Percentiles rank a stretch among this genome's conserved stretches.
phyloP scores from a whole-genome alignment of 2,113 vertebrate species.

The Gymnobelideus leadbeateri region DNA sequence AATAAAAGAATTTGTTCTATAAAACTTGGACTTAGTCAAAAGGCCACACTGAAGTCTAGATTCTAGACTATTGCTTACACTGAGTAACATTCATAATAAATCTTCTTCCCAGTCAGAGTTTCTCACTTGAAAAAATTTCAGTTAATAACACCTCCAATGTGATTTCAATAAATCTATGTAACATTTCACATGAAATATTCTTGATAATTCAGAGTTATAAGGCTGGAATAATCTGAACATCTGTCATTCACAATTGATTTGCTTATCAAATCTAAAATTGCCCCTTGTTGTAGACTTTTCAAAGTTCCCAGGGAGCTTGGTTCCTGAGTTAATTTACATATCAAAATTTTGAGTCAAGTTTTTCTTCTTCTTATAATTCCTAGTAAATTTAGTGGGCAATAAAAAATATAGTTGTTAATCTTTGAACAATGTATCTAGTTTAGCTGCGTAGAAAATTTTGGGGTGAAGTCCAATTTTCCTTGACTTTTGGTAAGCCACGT shows the following conservation, averaged over 20 bases:
- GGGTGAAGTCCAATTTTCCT: not conserved
- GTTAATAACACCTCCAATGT: not conserved
- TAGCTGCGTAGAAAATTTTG: not conserved
- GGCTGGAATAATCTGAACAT: not conserved
- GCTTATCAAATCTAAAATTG: not conserved
- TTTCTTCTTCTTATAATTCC: not conserved
- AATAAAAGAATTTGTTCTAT: too few relatives aligned
- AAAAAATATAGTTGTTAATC: not conserved
- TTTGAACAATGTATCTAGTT: not conserved
- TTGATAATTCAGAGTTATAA: not conserved
- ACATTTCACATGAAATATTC: not conserved
- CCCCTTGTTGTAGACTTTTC: not conserved
- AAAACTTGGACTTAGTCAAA: too few relatives aligned
- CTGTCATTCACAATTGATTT: not conserved
- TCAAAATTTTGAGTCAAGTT: not conserved
- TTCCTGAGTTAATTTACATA: not conserved
- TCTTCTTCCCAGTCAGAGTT: not conserved
- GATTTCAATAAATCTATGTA: not conserved
- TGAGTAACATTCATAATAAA: not conserved
- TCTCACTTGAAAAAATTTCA: not conserved
- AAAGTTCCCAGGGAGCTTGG: not conserved
- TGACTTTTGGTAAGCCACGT: not conserved
- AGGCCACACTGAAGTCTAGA: too few relatives aligned
- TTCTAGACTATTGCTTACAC: not conserved
- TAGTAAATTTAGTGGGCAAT: not conserved